A percentile compares a stretch with the other conserved stretches of the same genome.
These are phyloP conservation scores for Brachirus orientalis DNA, from an alignment of 2,113 vertebrate species.

Conservation along the genomic window DNA sequence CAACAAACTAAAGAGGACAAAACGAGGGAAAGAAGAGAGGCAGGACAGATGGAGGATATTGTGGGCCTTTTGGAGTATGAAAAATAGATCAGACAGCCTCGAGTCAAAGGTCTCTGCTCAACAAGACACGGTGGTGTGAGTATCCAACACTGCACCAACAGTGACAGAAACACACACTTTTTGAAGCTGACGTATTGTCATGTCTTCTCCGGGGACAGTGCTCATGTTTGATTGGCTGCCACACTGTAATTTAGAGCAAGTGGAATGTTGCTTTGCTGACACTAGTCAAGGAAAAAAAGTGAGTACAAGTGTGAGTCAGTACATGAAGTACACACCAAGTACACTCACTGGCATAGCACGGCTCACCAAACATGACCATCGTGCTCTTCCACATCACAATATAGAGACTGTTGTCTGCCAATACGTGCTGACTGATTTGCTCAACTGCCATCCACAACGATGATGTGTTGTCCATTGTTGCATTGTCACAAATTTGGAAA, in stretches of 20 bases:
- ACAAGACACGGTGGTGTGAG: slow-evolving; percentile 36
- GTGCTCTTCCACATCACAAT: too few relatives aligned
- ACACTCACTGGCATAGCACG: too few relatives aligned
- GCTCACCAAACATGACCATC: too few relatives aligned
- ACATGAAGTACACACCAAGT: not conserved
- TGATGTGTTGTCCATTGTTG: too few relatives aligned
- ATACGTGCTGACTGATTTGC: too few relatives aligned
- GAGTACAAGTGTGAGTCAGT: too few relatives aligned
- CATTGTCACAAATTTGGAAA: too few relatives aligned
- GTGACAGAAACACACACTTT: slow-evolving; percentile 21
- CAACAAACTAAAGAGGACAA: not conserved
- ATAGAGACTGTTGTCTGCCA: too few relatives aligned
- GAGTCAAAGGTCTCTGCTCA: slow-evolving; percentile 58
- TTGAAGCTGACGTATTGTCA: slow-evolving; percentile 68
- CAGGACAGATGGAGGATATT: slow-evolving; percentile 6
- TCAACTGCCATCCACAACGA: too few relatives aligned
- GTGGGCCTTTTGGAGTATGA: slow-evolving; percentile 25
- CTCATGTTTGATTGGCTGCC: slow-evolving; percentile 63
- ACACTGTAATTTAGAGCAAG: slow-evolving; percentile 65
- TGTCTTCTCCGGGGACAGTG: slow-evolving; percentile 69
- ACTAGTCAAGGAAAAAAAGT: slow-evolving; percentile 62
- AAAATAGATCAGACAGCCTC: slow-evolving; percentile 43
- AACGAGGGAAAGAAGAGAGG: slow-evolving; percentile 14
- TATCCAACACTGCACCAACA: slow-evolving; percentile 22
- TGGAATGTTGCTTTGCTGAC: slow-evolving; percentile 65